Base-by-base conservation (phyloP, 2,113 vertebrate species). In the Pelecanus crispus region DNA sequence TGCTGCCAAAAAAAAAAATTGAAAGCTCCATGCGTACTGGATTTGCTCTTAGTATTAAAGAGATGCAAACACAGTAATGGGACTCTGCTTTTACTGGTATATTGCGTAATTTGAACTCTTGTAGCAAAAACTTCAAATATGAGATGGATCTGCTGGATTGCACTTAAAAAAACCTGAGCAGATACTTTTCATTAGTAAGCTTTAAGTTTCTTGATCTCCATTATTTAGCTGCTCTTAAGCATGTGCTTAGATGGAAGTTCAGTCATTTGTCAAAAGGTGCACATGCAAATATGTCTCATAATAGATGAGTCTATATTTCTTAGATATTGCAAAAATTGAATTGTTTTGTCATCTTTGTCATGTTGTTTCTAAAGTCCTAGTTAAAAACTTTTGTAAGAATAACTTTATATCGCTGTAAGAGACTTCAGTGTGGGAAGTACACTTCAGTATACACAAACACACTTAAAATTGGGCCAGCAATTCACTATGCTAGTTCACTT, bases 211-310 rank as follows among this genome's bases (percentile, higher is more conserved):
- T 78, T 52, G 2, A 31, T 88, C 31, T 71, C 16, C 15, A 3
- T 89, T 74, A 25, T 45, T 94, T 63, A n/a, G 52, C n/a, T 84
- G 20, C 47, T 88, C 10, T 81, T 81, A 81, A 78, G 68, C 6
- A 11, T 34, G 14, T 42, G 22, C 38, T 79, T 71, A 13, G 28
- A 17, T 63, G 52, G 70, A 93, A 50, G 34, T 75, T 92, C 36
- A 65, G 0, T 90, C 7, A 3, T 65, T 84, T 92, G 52, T 81
- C 15, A n/a, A 68, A 93, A 86, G 26, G 8, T 40, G 2, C 14
- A 28, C 0, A 0, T 77, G 36, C 26, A 71, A 67, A 25, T 79
- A 16, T 3, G 3, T 67, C 15, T 73, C 19, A 6, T 45, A 22
- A 34, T 45, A 45, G 21, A 15, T 34, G 20, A 47, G 9, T 47